These are phyloP conservation scores for Ptyas mucosa DNA, from an alignment of 2,113 vertebrate genomes.

Conservation along the genomic window DNA sequence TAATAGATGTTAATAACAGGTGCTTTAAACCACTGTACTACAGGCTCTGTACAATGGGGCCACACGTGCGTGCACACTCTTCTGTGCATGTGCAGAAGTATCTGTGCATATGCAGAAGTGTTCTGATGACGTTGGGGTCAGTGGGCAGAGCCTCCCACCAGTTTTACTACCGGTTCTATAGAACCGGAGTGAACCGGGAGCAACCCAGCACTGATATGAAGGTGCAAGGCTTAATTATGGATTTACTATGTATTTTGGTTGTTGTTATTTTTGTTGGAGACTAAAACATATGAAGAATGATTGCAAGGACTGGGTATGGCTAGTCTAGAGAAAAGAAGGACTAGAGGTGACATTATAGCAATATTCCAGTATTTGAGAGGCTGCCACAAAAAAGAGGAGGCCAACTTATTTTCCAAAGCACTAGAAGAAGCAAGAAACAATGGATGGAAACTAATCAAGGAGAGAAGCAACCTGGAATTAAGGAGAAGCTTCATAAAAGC, in stretches of 20 bases:
- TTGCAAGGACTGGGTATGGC: neutral
- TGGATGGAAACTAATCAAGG: neutral
- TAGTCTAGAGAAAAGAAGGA: neutral
- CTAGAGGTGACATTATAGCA: neutral
- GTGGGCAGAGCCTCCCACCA: no score
- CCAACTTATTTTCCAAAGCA: neutral
- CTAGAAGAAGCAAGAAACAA: neutral
- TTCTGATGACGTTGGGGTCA: no score
- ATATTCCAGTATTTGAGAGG: neutral
- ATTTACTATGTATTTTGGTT: neutral
- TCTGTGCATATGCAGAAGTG: no score
- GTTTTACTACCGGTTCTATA: no score
- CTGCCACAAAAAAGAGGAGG: neutral
- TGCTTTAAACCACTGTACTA: no score
- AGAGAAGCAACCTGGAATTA: neutral
- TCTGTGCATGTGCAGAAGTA: no score
- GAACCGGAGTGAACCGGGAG: no score
- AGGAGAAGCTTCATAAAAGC: neutral
- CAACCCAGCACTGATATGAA: neutral
- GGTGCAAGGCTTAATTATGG: neutral
- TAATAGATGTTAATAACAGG: no score
- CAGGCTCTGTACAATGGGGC: no score
- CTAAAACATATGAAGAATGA: neutral
- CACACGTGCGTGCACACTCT: no score
- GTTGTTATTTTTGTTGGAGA: neutral